These are phyloP conservation scores for Ceratina calcarata DNA, from an alignment of 1,140 invertebrate genomes.

Conservation along the genomic window DNA sequence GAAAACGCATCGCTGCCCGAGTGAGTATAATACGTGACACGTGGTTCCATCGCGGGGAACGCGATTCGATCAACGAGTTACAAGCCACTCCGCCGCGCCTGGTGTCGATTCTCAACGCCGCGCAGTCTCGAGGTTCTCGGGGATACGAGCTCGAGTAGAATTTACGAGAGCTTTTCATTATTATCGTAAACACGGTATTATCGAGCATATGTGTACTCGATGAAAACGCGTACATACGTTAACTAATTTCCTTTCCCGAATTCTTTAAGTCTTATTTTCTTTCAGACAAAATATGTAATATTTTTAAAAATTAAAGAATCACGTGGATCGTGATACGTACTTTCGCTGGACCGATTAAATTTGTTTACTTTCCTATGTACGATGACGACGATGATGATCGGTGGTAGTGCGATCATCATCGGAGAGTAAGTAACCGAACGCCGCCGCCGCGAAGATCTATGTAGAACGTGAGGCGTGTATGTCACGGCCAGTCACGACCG, in stretches of 20 bases:
- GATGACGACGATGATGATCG: conserved; percentile 47
- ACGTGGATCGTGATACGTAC: conserved; percentile 44
- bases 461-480: conserved; percentile 65
- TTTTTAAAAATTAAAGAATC: neutral
- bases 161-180: too few relatives aligned
- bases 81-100: conserved; percentile 33
- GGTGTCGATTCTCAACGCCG: too few relatives aligned
- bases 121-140: too few relatives aligned
- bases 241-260: too few relatives aligned
- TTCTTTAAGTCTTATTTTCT: too few relatives aligned
- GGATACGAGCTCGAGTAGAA: too few relatives aligned
- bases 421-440: conserved; percentile 54
- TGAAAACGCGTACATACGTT: too few relatives aligned
- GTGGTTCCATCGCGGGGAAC: conserved; percentile 52
- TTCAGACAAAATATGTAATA: too few relatives aligned
- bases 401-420: conserved; percentile 53
- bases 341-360: conserved; percentile 30
- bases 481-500: conserved; percentile 68
- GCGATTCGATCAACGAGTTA: conserved; percentile 58
- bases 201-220: too few relatives aligned
- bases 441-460: conserved; percentile 58
- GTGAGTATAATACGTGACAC: conserved; percentile 61
- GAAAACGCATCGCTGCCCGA: conserved; percentile 59
- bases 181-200: too few relatives aligned
- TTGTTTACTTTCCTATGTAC: neutral